A percentile compares a stretch with the other conserved stretches of the same genome.
Evolutionary conservation across 1,140 invertebrate genomes (phyloP).

Genomic region (Anoplolepis gracilipes): DNA sequence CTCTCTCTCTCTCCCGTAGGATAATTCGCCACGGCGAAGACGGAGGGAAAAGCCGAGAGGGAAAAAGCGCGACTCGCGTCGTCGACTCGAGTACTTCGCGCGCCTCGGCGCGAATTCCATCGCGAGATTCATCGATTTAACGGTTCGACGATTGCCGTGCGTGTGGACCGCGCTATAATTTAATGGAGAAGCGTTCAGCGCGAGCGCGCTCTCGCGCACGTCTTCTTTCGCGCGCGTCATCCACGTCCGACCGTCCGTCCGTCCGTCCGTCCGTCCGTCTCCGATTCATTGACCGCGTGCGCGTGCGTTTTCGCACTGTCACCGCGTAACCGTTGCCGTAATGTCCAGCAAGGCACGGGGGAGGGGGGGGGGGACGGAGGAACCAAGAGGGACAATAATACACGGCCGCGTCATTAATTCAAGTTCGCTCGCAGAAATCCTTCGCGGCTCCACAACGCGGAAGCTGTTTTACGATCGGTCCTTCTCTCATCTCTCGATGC

Average conservation of each 20-base stretch:
- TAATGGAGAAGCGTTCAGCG: conserved; percentile 79
- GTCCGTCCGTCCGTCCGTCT: conserved; percentile 73
- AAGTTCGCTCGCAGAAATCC: conserved; percentile 79
- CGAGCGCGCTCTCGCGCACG: conserved; percentile 61
- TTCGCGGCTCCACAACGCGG: conserved; percentile 76
- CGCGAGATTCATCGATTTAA: conserved; percentile 80
- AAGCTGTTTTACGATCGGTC: conserved; percentile 70
- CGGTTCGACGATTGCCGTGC: conserved; percentile 76
- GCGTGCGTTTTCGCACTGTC: conserved; percentile 80
- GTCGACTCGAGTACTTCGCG: conserved; percentile 54
- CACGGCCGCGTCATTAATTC: conserved; percentile 76
- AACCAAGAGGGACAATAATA: conserved; percentile 65
- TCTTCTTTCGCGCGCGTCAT: conserved; percentile 78
- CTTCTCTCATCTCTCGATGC: conserved; percentile 30
- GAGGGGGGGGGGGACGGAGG: background rate
- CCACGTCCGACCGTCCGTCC: conserved; percentile 76
- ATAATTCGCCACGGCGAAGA: conserved; percentile 44
- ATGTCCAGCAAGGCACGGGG: conserved; percentile 55
- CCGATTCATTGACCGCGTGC: conserved; percentile 79
- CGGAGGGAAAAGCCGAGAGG: conserved; percentile 35
- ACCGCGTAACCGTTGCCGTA: conserved; percentile 78
- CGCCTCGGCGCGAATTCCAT: conserved; percentile 69
- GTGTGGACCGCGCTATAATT: conserved; percentile 77
- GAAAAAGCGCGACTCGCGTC: conserved; percentile 45
- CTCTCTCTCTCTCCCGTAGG: too few species aligned